Evolutionary conservation across 2,888 invertebrate species (phyloP), one percentile per base, ranked within the genome.

Genomic region (Hemistola chrysoprasaria): DNA sequence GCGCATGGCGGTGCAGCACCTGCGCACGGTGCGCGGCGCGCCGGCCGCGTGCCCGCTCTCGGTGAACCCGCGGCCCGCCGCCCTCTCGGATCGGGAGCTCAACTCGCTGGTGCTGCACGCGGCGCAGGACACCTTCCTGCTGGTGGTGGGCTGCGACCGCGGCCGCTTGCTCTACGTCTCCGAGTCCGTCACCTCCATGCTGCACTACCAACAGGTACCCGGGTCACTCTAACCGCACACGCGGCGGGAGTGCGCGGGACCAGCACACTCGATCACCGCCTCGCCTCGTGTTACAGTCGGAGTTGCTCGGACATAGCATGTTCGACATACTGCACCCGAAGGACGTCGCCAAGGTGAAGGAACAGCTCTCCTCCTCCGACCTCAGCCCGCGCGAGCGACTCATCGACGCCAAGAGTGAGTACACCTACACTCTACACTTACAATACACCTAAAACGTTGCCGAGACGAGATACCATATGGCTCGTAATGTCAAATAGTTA

Each of bases 271-370:
- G n/a, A n/a, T n/a, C n/a, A n/a, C n/a, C n/a, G n/a, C n/a, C n/a
- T n/a, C n/a, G n/a, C 8, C 5, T 21, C 3, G 2, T 31, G 11
- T 41, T 45, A 10, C 87, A 95, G 94, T 91, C 93, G 38, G 98
- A 98, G 71, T 88, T 98, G 33, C 74, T 97, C 44, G 97, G 97
- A 0, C 97, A 97, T 81, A 97, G 96, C 72, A 92, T 97, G 90
- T 98, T 98, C 76, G 98, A 98, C 78, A 95, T 97, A 51, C 85
- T 98, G 27, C 98, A 98, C 76, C 97, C 97, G 0, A 97, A 97
- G 76, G 98, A 98, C 79, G 95, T 98, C 22, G 94, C 94, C 40
- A 98, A 97, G 81, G 97, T 98, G 3, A 98, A 98, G 74, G 98
- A 98, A 70, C 98, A 98, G 78, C 90, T 98, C 3, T 96, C 97